These are phyloP conservation scores for Monochamus saltuarius DNA, from an alignment of 1,140 invertebrate species.

Conservation along the genomic window DNA sequence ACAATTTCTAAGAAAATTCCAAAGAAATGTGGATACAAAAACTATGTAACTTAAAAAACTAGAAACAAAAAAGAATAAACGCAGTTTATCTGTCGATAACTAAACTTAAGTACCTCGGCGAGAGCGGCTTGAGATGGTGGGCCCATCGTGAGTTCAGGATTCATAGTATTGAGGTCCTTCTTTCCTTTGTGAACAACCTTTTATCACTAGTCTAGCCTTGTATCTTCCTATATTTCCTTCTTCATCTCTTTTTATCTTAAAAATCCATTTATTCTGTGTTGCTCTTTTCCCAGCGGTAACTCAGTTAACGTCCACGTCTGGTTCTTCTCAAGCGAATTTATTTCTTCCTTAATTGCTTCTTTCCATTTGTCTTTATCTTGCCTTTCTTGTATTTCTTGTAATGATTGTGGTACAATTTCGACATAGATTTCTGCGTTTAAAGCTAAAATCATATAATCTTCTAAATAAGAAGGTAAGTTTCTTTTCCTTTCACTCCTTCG, in stretches of 20 bases:
- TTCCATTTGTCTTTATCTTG: conserved; percentile 8
- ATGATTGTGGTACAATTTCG: too few relatives aligned
- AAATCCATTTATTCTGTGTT: conserved; percentile 21
- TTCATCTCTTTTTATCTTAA: conserved; percentile 15
- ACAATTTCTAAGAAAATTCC: too few relatives aligned
- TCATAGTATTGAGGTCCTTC: too few relatives aligned
- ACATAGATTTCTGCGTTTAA: too few relatives aligned
- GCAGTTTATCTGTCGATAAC: too few relatives aligned
- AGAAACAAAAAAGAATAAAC: too few relatives aligned
- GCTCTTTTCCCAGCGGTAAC: background rate
- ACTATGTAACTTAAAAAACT: too few relatives aligned
- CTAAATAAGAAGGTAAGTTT: background rate
- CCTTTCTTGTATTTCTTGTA: conserved; percentile 2
- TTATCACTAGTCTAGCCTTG: conserved; percentile 46
- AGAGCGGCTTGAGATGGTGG: too few relatives aligned
- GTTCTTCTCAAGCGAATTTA: conserved; percentile 18
- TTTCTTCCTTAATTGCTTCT: conserved; percentile 36
- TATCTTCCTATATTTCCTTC: conserved; percentile 22
- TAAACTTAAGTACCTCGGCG: too few relatives aligned
- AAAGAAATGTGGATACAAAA: too few relatives aligned
- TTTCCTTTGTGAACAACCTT: conserved; percentile 35
- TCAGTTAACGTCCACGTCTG: conserved; percentile 13
- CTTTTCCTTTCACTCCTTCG: conserved; percentile 3
- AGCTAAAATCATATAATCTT: background rate
- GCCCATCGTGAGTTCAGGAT: too few relatives aligned